Base-by-base conservation (phyloP, 1,140 invertebrate genomes). In the Lasioglossum baleicum region DNA sequence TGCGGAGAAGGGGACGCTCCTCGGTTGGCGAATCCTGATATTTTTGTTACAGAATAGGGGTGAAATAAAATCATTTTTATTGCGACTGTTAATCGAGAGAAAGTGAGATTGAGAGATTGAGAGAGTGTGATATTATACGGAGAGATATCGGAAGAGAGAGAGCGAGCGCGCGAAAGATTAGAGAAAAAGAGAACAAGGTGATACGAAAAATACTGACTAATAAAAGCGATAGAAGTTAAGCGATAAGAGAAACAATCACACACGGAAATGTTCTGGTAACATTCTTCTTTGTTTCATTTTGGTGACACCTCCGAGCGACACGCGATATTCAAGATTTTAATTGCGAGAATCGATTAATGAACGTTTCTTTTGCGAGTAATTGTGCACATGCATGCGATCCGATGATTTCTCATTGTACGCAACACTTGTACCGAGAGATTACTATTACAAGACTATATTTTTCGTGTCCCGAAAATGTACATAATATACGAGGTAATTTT, bases 21-120 rank as follows among this genome's bases (percentile, higher is more conserved):
- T 53, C 6, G 15, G 51, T 64, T 56, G 44, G 22, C 40, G 48
- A 56, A 6, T 13, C 7, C 51, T 53, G 60, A 64, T 71, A n/a
- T 35, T 89, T 78, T 85, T 88, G 78, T 88, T 88, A 88, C 77
- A 84, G 72, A 85, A 87, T 80, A 87, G 83, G 83, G 83, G 83
- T 83, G 73, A 87, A 75, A 81, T 71, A 84, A 81, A 81, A 75
- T 85, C 68, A 88, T 84, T 75, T 82, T 88, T 88, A 87, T 89
- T 81, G 72, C 79, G 82, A 82, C 77, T 84, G 79, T 86, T 85
- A 77, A 80, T 64, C 56, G 77, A 69, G 69, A 88, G 73, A 79
- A 72, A 80, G 64, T 63, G 76, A 71, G 72, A 70, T 80, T 83
- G 75, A 82, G 78, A 79, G 61, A 80, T 68, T 76, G 75, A 70